Percentiles rank a stretch among this genome's conserved stretches.
Evolutionary conservation across 2,888 invertebrate species (phyloP).

Genomic region (Ectropis crepuscularia): DNA sequence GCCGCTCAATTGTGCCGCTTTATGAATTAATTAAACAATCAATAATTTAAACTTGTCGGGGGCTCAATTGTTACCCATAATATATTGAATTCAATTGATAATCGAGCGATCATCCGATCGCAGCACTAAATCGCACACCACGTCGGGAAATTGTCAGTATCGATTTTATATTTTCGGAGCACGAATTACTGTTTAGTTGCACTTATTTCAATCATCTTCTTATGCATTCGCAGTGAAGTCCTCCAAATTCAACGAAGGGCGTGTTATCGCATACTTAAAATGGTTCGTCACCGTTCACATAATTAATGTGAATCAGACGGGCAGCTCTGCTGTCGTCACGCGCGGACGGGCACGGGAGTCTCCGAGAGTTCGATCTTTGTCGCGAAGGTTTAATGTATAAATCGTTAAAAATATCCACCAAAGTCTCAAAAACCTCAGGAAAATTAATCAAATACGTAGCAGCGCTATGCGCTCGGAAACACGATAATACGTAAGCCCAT

Average conservation of each 20-base stretch:
- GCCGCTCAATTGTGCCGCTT: constrained; percentile 57
- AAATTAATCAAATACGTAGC: constrained; percentile 55
- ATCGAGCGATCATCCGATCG: not conserved
- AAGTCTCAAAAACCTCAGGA: constrained; percentile 47
- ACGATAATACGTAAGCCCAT: constrained; percentile 68
- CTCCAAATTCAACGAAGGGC: constrained; percentile 55
- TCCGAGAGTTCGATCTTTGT: constrained; percentile 35
- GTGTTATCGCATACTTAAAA: constrained; percentile 79
- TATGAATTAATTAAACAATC: constrained; percentile 1
- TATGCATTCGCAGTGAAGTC: constrained; percentile 25
- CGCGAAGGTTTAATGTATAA: constrained; percentile 8
- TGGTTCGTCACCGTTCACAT: constrained; percentile 80
- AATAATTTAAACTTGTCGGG: not conserved
- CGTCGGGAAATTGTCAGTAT: constrained; percentile 51
- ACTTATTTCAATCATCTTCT: not conserved
- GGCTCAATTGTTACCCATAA: not conserved
- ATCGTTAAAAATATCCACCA: constrained; percentile 38
- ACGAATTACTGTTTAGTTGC: constrained; percentile 39
- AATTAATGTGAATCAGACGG: constrained; percentile 77
- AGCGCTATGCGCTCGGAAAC: constrained; percentile 62
- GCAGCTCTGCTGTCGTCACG: constrained; percentile 66
- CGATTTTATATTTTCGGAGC: constrained; percentile 71
- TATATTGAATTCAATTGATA: not conserved
- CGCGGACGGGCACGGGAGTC: constrained; percentile 51
- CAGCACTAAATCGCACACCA: not conserved